phyloP scores from a whole-genome alignment of 2,888 invertebrate genomes.

The Byasa hedistus region DNA sequence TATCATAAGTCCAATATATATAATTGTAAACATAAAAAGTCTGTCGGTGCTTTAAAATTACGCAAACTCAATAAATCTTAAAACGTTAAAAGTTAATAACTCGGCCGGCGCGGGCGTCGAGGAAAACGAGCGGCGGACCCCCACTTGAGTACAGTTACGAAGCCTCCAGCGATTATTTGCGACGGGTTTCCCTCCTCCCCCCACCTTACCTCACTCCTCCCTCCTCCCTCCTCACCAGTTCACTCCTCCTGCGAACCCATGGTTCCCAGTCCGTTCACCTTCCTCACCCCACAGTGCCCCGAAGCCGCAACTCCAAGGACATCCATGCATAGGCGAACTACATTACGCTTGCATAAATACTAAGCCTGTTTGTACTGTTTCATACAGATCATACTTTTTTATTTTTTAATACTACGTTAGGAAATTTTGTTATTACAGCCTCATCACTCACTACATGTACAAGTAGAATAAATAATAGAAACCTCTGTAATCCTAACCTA shows the following conservation, averaged over 20 bases:
- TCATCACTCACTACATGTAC: too few species aligned
- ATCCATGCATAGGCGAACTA: background rate
- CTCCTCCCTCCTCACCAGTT: background rate
- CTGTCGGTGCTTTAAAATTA: background rate
- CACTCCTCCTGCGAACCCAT: background rate
- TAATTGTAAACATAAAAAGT: background rate
- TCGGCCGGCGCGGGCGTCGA: background rate
- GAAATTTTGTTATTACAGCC: too few species aligned
- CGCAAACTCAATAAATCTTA: background rate
- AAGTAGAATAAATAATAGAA: too few species aligned
- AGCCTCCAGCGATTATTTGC: background rate
- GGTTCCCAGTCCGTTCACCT: conserved; percentile 1
- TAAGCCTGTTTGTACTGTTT: too few species aligned
- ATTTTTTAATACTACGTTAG: too few species aligned
- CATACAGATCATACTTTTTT: too few species aligned
- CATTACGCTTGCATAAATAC: background rate
- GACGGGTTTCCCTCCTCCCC: conserved; percentile 3
- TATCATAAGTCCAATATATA: background rate
- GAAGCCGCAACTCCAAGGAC: background rate
- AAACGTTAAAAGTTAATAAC: conserved; percentile 1
- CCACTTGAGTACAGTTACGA: background rate
- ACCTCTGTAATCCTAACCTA: too few species aligned
- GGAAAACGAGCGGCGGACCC: background rate
- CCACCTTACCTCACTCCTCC: background rate
- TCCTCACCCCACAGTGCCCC: background rate